A percentile compares a stretch with the other conserved stretches of the same genome.
These are phyloP conservation scores for Phrynosoma platyrhinos DNA, from an alignment of 2,113 vertebrate species.

Conservation along the genomic window DNA sequence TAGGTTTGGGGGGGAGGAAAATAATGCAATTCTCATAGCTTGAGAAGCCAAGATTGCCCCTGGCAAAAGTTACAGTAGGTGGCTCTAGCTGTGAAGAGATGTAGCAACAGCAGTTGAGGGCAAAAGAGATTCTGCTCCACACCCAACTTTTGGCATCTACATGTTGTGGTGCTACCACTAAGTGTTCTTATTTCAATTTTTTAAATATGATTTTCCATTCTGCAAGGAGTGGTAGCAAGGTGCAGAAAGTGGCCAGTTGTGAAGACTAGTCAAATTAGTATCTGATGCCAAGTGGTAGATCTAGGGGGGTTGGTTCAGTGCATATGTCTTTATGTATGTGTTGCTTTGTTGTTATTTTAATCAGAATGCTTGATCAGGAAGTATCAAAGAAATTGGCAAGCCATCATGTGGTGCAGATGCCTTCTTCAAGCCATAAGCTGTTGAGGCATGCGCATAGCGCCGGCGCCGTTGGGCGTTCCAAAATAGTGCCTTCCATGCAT, in stretches of 20 bases:
- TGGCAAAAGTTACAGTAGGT: background rate
- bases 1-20: background rate
- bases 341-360: background rate
- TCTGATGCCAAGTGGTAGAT: background rate
- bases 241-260: background rate
- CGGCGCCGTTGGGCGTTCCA: too few relatives aligned
- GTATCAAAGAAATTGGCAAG: background rate
- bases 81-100: background rate
- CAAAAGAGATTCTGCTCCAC: background rate
- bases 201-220: background rate
- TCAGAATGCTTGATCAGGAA: background rate
- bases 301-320: background rate
- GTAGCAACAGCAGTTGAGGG: slow-evolving; percentile 9
- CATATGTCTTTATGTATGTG: background rate
- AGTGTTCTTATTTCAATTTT: background rate
- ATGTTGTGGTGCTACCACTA: background rate
- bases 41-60: background rate
- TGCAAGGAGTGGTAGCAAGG: background rate
- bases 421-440: background rate
- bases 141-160: background rate
- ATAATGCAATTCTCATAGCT: background rate
- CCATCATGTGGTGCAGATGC: background rate
- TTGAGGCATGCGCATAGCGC: background rate
- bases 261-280: background rate
- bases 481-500: too few relatives aligned